These are phyloP conservation scores for Metacarcinus magister DNA, from an alignment of 2,888 invertebrate genomes.

Conservation along the genomic window DNA sequence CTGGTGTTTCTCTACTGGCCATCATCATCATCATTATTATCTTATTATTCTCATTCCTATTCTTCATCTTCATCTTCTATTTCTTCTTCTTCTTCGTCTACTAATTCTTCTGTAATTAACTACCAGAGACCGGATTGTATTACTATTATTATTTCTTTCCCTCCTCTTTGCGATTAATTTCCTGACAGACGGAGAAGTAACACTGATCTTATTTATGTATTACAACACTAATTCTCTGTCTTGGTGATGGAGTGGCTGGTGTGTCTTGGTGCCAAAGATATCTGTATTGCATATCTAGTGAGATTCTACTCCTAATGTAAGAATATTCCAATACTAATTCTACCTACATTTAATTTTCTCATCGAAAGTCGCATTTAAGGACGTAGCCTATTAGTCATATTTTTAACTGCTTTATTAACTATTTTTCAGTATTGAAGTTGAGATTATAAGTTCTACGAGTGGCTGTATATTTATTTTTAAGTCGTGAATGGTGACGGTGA, in stretches of 20 bases:
- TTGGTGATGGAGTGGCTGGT: background rate
- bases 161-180: too few relatives aligned
- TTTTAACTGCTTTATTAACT: too few relatives aligned
- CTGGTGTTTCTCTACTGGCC: too few relatives aligned
- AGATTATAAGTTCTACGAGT: background rate
- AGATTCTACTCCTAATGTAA: background rate
- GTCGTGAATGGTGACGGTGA: background rate
- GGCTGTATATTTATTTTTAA: background rate
- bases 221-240: background rate
- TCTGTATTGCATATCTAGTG: background rate
- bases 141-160: background rate
- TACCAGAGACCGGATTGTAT: too few relatives aligned
- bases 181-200: too few relatives aligned
- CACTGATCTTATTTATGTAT: background rate
- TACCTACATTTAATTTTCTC: background rate
- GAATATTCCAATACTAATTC: background rate
- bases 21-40: too few relatives aligned
- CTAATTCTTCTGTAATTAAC: too few relatives aligned
- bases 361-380: background rate
- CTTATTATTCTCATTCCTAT: background rate
- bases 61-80: too few relatives aligned
- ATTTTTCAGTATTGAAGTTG: background rate
- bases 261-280: conserved; percentile 28
- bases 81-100: too few relatives aligned
- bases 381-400: background rate